These are phyloP conservation scores for Rissa tridactyla DNA, from an alignment of 2,113 vertebrate species.

Conservation along the genomic window DNA sequence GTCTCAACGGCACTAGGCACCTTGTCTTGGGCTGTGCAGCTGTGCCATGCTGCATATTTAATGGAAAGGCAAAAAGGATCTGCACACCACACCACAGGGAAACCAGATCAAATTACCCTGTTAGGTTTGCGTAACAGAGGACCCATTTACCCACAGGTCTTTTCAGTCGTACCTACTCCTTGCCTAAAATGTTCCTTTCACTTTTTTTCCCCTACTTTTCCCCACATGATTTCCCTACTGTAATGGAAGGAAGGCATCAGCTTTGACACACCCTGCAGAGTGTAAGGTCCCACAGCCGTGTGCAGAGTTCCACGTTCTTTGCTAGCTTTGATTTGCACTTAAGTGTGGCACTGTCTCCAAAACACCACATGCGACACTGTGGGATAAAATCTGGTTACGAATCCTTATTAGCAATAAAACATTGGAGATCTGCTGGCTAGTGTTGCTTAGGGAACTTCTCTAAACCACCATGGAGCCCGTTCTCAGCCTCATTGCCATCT, in stretches of 20 bases:
- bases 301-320: neutral
- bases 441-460: neutral
- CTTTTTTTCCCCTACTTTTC: neutral
- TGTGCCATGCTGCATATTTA: neutral
- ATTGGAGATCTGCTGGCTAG: neutral
- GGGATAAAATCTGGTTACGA: neutral
- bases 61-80: neutral
- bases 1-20: neutral
- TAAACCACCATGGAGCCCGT: neutral
- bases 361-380: neutral
- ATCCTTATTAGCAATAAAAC: neutral
- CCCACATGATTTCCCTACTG: neutral
- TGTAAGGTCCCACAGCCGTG: neutral
- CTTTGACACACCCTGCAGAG: neutral
- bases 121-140: neutral
- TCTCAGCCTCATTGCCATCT: neutral
- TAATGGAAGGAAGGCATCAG: neutral
- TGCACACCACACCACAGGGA: neutral
- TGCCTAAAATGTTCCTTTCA: neutral
- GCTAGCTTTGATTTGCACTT: neutral
- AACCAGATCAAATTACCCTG: neutral
- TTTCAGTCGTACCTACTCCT: neutral
- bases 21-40: neutral
- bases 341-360: neutral
- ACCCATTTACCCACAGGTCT: neutral